Base-by-base conservation (phyloP, 2,113 vertebrate genomes). In the Pteronura brasiliensis region DNA sequence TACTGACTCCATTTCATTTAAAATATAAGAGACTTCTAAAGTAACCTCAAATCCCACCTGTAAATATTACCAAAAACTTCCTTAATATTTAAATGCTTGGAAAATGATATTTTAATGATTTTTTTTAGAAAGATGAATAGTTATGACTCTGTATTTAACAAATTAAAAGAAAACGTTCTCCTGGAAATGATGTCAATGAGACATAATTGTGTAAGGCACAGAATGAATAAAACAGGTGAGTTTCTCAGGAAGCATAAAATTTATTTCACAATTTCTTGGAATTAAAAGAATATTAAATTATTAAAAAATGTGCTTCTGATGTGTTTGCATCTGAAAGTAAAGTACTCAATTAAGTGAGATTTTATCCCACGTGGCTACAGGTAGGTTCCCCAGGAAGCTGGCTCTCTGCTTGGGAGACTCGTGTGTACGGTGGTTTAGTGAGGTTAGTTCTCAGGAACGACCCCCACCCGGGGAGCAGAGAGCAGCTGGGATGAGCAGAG, bases 1-100 rank as follows among this genome's bases (percentile, higher is more conserved):
- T 69, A n/a, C 17, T 69, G 17, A 92, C 52, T 86, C 25, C 72
- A 14, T 90, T 89, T 92, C 71, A 92, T 93, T 88, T 47, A 18
- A 79, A 88, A 72, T 47, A 69, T 55, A 17, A 61, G 29, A 55
- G 42, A 39, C 59, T 94, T 93, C 79, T 90, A 20, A 80, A 88
- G 87, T 27, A 21, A 3, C 6, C 10, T 61, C 5, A 44, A 96
- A 59, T 55, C 81, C 4, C 23, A 79, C 69, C 31, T 17, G 1
- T 7, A 86, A 6, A 65, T 95, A 27, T 14, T 93, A 57, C 77
- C 90, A 13, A 63, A 63, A 65, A 77, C 76, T 36, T 31, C 31
- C 36, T 93, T 93, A 88, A 20, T 61, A 91, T 15, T 90, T 88
- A 81, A 11, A 63, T 65, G 65, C 55, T 17, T 90, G 21, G 20